Base-by-base conservation (phyloP, 2,888 invertebrate genomes). In the Cenopis cana region DNA sequence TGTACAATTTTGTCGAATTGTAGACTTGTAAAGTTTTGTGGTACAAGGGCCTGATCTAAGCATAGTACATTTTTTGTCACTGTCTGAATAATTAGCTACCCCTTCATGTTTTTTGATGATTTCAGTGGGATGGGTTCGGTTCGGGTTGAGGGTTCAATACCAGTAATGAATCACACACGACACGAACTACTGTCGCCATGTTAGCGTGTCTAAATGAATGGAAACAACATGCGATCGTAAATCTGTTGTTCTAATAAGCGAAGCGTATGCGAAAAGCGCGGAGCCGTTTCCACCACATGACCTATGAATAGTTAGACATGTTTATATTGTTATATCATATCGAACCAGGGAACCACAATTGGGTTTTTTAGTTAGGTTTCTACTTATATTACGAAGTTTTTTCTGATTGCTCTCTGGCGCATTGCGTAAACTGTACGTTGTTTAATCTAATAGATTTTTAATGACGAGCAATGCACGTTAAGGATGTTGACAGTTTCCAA, bases 151-250 rank as follows among this genome's bases (percentile, higher is more conserved):
- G 54, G 73, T 69, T 76, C 65, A 74, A 74, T 24, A 62, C 41
- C 49, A 60, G 68, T 60, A 74, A 75, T 76, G 73, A 78, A 76
- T 78, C 74, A 75, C 69, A 69, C 69, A 49, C 60, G 36, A 59
- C 62, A 49, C 60, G 36, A 57, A 56, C 70, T 70, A 75, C 73
- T 71, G 75, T 73, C 75, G 68, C 74, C 50, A 60, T 59, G 73
- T 73, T 77, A 67, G 78, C 78, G 77, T 78, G 78, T 74, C 74
- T 50, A 65, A 68, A 69, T 72, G 73, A 68, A 74, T 73, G 65
- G 68, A 62, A 72, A 60, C 52, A 64, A 69, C 75, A 75, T 72
- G 75, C 76, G 62, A 76, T 64, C 69, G 54, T 72, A 73, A 73
- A 70, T 73, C 70, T 61, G 70, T 55, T 56, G 62, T 67, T 73